Evolutionary conservation across 2,888 invertebrate genomes (phyloP).

Genomic region (Temnothorax unifasciatus): DNA sequence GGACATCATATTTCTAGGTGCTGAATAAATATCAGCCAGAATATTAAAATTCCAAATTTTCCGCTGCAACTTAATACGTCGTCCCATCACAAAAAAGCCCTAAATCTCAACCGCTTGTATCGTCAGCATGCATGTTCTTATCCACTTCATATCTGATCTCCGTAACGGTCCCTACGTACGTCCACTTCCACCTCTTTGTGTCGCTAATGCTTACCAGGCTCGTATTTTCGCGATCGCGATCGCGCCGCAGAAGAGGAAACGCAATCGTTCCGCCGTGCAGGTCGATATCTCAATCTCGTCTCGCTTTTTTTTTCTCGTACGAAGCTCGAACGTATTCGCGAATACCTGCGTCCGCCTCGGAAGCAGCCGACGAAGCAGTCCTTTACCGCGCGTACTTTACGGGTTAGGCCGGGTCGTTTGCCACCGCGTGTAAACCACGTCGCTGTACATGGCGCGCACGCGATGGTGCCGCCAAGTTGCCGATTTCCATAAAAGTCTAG

Average conservation of each 20-base stretch:
- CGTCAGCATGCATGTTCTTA: background rate
- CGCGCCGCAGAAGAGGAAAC: slow-evolving; percentile 37
- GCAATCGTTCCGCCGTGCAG: slow-evolving; percentile 15
- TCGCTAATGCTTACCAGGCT: slow-evolving; percentile 28
- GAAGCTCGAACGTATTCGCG: slow-evolving; percentile 20
- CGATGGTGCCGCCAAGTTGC: slow-evolving; percentile 77
- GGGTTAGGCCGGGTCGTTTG: slow-evolving; percentile 69
- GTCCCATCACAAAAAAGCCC: background rate
- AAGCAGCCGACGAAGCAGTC: slow-evolving; percentile 18
- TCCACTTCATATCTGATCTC: slow-evolving; percentile 26
- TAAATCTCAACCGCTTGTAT: background rate
- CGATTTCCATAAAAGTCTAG: slow-evolving; percentile 83
- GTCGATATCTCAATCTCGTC: slow-evolving; percentile 72
- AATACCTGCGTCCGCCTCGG: slow-evolving; percentile 1
- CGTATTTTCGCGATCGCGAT: slow-evolving; percentile 43
- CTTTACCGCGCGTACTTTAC: slow-evolving; percentile 47
- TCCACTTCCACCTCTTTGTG: slow-evolving; percentile 19
- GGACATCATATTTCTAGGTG: background rate
- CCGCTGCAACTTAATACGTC: background rate
- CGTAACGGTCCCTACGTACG: background rate
- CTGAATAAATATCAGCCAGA: background rate
- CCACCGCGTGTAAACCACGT: slow-evolving; percentile 62
- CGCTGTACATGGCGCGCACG: slow-evolving; percentile 71
- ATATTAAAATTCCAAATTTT: background rate
- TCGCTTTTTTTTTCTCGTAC: slow-evolving; percentile 5